Evolutionary conservation across 2,797 vertebrate species (phyloP), one percentile per base, ranked within the genome.

Genomic region (Pseudochaenichthys georgianus): DNA sequence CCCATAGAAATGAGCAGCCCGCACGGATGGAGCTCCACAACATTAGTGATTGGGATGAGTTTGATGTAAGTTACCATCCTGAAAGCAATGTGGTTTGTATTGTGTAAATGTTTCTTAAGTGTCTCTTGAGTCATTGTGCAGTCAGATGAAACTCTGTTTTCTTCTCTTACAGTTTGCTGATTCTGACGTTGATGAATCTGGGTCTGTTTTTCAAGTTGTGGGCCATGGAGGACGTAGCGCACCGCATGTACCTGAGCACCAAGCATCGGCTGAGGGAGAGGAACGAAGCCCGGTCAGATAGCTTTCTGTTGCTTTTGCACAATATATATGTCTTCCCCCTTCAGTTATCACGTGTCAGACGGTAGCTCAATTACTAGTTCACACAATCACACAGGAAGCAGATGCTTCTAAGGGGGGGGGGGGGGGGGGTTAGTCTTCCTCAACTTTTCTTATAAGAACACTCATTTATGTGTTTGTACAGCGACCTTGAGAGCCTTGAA

Each of bases 201-300:
- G 96, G 95, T 5, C 92, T 99, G 78, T 98, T 99, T 88, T 91
- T 97, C 64, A 99, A 99, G 85, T 82, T 99, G 75, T 97, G 96
- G 88, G 97, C 96, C 70, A 99, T 99, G 93, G 98, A 99, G 87
- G 95, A 96, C n/a, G 94, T 97, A 5, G 97, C 97, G 66, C 96
- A 99, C 51, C 96, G 90, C 45, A 95, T 97, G 90, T 96, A 96
- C 72, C 86, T 95, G 34, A 95, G 77, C 81, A 93, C 95, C 34
- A 95, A 94, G 82, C 90, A 95, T 13, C 91, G 91, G 1, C 82
- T 96, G 81, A 95, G 95, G 82, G 96, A 97, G 82, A 94, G 93
- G 80, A 92, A 72, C 21, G 93, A 95, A 59, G 70, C 94, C 72
- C 96, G 95, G 98, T 99, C 83, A 88, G 94, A 43, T 16, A 13